These are phyloP conservation scores for Bos indicus DNA, from an alignment of 2,113 vertebrate species.

Conservation along the genomic window DNA sequence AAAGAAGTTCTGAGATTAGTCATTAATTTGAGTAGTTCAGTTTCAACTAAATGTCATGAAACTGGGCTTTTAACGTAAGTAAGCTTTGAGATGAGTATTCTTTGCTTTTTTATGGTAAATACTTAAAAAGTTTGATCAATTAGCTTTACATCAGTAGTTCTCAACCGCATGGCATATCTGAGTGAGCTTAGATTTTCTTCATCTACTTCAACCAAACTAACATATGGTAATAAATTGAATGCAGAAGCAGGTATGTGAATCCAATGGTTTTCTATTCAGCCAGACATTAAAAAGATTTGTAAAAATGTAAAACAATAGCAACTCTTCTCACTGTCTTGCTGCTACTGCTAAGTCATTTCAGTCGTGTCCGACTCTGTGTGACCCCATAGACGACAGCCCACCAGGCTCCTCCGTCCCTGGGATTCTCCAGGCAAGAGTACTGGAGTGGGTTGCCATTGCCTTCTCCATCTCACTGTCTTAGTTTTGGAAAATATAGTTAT, in stretches of 20 bases:
- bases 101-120: not conserved
- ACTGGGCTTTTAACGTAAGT: slow-evolving; percentile 97
- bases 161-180: not conserved
- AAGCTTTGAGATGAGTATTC: not conserved
- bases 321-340: not conserved
- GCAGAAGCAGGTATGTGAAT: not conserved
- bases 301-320: not conserved
- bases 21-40: slow-evolving; percentile 97
- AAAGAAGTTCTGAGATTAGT: slow-evolving; percentile 98
- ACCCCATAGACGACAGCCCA: no score
- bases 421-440: no score
- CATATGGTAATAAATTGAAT: not conserved
- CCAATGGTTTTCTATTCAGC: not conserved
- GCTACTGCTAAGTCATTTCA: no score
- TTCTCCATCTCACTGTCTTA: not conserved
- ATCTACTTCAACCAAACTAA: not conserved
- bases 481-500: not conserved
- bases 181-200: not conserved
- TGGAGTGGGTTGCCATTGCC: no score
- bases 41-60: slow-evolving; percentile 98
- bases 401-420: no score
- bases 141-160: not conserved
- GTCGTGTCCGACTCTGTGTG: no score
- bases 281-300: not conserved
- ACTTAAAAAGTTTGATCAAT: not conserved